Base-by-base conservation (phyloP, 1,140 invertebrate species). In the Tetragnatha versicolor region DNA sequence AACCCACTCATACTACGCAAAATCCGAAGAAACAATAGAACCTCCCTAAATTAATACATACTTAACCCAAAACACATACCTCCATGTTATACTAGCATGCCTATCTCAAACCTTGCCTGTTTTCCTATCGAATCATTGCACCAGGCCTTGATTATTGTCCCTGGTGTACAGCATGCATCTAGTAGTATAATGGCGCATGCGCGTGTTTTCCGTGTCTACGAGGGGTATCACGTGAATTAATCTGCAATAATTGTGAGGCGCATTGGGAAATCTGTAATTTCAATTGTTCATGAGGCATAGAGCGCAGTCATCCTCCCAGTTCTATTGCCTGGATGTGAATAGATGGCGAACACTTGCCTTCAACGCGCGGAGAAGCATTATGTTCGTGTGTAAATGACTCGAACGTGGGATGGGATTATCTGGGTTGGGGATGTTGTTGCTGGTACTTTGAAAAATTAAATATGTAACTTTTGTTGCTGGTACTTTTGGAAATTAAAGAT, bases 211-310 rank as follows among this genome's bases (percentile, higher is more conserved):
- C 37, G 37, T 51, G 12, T 47, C 35, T 49, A 29, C 9, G 72
- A 47, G 45, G 33, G 58, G 42, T 63, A 63, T 60, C 42, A 42
- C 58, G 42, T 77, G 60, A 66, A 77, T 77, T 77, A 65, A 77
- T 77, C 73, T 65, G 14, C n/a, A 53, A 66, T 77, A 53, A 53
- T 66, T 77, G 60, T 77, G 58, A 66, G 33, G 42, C 25, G 17
- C 61, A 55, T 29, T 65, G 22, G 60, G 47, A 53, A 66, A 53
- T 66, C 60, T 75, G 33, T 63, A 49, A 75, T 75, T 63, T 63
- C 14, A 75, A 75, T 75, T 63, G 69, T 60, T 27, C 69, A 22
- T 31, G 69, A 58, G 37, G 61, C 42, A 37, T 65, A 65, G 39
- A 25, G 61, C 61, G 42, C 25, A 65, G 61, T 65, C 61, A 65